phyloP scores from a whole-genome alignment of 2,797 vertebrate species.

The Ctenopoma kingsleyae region DNA sequence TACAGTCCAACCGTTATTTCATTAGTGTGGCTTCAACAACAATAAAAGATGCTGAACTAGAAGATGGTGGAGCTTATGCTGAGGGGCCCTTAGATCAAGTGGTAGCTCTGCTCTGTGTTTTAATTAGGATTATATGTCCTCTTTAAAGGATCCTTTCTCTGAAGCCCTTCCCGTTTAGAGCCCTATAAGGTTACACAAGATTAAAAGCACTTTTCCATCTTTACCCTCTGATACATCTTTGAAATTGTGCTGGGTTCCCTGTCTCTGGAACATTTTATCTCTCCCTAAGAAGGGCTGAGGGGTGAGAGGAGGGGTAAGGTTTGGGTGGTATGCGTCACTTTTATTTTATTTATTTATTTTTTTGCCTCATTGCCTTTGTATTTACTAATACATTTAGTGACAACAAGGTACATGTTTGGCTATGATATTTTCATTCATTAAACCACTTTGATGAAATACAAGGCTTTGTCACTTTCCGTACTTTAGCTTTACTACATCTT shows the following conservation, averaged over 20 bases:
- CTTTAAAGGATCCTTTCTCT: constrained; percentile 76
- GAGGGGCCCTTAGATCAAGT: constrained; percentile 68
- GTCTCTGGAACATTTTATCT: constrained; percentile 84
- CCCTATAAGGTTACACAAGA: constrained; percentile 83
- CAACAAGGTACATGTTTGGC: constrained; percentile 52
- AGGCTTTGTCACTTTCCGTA: constrained; percentile 62
- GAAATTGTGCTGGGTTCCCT: constrained; percentile 75
- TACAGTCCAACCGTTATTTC: constrained; percentile 59
- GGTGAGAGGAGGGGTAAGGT: constrained; percentile 62
- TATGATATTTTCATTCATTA: constrained; percentile 68
- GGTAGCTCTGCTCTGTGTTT: constrained; percentile 78
- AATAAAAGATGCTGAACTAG: constrained; percentile 60
- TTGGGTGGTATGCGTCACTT: constrained; percentile 55
- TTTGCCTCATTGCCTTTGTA: constrained; percentile 58
- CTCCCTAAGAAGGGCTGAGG: constrained; percentile 56
- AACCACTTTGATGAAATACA: constrained; percentile 75
- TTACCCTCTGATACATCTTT: constrained; percentile 80
- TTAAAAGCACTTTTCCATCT: constrained; percentile 84
- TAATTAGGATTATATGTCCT: constrained; percentile 84
- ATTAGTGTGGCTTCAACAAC: constrained; percentile 65
- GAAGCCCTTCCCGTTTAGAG: constrained; percentile 76
- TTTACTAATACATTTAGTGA: constrained; percentile 53
- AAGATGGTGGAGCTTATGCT: constrained; percentile 49
- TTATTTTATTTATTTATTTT: constrained; percentile 28
- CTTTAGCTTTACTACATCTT: constrained; percentile 43